A percentile compares a stretch with the other conserved stretches of the same genome.
phyloP scores from a whole-genome alignment of 2,888 invertebrate species.

The Orchestes rusci region DNA sequence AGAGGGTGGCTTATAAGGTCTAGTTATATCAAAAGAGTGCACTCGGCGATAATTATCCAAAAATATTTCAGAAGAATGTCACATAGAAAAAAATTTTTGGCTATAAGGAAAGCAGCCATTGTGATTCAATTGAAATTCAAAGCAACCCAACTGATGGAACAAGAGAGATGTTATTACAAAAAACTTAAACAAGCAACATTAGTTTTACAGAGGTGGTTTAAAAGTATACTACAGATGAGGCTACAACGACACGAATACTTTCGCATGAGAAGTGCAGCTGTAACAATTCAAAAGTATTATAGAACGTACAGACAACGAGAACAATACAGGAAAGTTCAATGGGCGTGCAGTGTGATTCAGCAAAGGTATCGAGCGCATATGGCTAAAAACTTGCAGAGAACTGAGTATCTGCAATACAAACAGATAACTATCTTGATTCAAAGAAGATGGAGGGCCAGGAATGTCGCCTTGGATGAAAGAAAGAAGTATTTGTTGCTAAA shows the following conservation, averaged over 20 bases:
- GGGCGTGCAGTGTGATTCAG: neutral
- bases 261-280: slow-evolving; percentile 34
- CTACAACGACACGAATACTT: slow-evolving; percentile 10
- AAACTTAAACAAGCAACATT: slow-evolving; percentile 30
- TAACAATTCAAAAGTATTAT: slow-evolving; percentile 38
- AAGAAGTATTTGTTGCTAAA: slow-evolving; percentile 4
- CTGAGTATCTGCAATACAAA: neutral
- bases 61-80: slow-evolving; percentile 27
- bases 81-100: slow-evolving; percentile 25
- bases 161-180: slow-evolving; percentile 16
- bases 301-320: too few species aligned
- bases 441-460: neutral
- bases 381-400: too few species aligned
- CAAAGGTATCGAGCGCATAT: too few species aligned
- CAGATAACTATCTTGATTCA: neutral
- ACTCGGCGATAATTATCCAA: slow-evolving; percentile 33
- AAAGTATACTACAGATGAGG: slow-evolving; percentile 27
- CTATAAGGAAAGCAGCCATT: slow-evolving; percentile 4
- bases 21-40: slow-evolving; percentile 25
- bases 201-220: slow-evolving; percentile 39
- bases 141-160: slow-evolving; percentile 39
- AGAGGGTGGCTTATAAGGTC: slow-evolving; percentile 30
- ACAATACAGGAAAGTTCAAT: too few species aligned
- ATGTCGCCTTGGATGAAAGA: neutral
- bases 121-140: slow-evolving; percentile 10